phyloP scores from a whole-genome alignment of 1,140 invertebrate genomes.

The Triops cancriformis region DNA sequence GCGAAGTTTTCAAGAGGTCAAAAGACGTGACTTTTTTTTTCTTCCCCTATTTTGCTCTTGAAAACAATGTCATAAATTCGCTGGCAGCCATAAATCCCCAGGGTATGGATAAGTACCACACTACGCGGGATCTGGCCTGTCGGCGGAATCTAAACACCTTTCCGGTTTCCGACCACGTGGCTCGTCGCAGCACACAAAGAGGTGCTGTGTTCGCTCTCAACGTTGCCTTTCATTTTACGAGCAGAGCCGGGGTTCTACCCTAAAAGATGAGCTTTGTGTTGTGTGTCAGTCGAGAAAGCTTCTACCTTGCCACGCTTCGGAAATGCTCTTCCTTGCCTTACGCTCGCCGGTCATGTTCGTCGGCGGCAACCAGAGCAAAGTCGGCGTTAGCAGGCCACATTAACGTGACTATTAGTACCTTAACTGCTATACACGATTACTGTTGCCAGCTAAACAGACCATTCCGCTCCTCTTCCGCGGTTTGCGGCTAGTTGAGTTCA shows the following conservation, averaged over 20 bases:
- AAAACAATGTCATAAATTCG: background rate
- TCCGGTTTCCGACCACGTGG: constrained; percentile 11
- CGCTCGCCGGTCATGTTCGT: background rate
- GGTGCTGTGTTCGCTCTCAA: background rate
- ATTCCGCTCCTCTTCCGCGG: background rate
- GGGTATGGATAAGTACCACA: constrained; percentile 6
- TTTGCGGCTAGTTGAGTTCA: background rate
- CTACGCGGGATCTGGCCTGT: constrained; percentile 11
- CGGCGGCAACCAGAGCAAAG: background rate
- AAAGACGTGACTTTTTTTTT: background rate
- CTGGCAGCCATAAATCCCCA: background rate
- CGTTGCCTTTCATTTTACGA: constrained; percentile 9
- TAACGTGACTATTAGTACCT: background rate
- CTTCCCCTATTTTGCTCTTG: constrained; percentile 4
- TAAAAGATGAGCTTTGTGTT: constrained; percentile 11
- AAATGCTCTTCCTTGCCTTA: background rate
- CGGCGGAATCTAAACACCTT: constrained; percentile 12
- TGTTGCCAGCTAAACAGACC: background rate
- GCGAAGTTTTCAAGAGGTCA: background rate
- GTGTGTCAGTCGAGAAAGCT: background rate
- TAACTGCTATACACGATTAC: constrained; percentile 10
- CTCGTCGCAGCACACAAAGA: background rate
- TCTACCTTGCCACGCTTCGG: constrained; percentile 3
- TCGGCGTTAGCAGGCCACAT: background rate
- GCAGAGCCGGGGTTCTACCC: background rate